Base-by-base conservation (phyloP, 2,888 invertebrate species). In the Conops quadrifasciatus region DNA sequence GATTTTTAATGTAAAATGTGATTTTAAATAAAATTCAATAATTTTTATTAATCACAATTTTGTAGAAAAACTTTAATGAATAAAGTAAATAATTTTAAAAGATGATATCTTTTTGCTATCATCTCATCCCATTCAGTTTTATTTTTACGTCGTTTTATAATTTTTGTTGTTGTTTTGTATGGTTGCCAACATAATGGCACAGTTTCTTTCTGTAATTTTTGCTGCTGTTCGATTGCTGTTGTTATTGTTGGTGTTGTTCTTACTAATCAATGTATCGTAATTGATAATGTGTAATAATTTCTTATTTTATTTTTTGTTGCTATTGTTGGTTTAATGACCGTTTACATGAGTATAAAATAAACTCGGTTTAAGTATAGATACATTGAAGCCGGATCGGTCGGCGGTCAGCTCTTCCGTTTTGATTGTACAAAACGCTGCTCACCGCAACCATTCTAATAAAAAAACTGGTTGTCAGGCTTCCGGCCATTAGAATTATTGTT, bases 401-500 rank as follows among this genome's bases (percentile, higher is more conserved):
- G 13, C 19, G 30, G 19, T 36, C 60, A 26, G n/a, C n/a, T 59
- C 59, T 62, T 62, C 60, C 36, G 30, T 19, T 53, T 11, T 13
- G n/a, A 19, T 62, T 36, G n/a, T 60, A n/a, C 36, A 19, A n/a
- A 9, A 3, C 15, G 9, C 11, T 60, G 36, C 19, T 36, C 19
- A 21, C 30, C 11, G 60, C 45, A 43, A 47, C 45, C 21, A 47
- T 47, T 63, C 45, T 63, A 47, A 63, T 47, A 63, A 63, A 43
- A 47, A 19, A 47, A 63, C 47, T 21, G 19, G 47, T 45, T 26
- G 26, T 47, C 63, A 26, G 43, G 19, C 45, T 63, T 63, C 63
- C 63, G 63, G 63, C 43, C 63, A 63, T 63, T 63, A 63, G 45
- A 47, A 45, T 24, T 63, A 45, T 45, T 45, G 28, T 28, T 11